Evolutionary conservation across 2,113 vertebrate species (phyloP).

Genomic region (Aramus guarauna): DNA sequence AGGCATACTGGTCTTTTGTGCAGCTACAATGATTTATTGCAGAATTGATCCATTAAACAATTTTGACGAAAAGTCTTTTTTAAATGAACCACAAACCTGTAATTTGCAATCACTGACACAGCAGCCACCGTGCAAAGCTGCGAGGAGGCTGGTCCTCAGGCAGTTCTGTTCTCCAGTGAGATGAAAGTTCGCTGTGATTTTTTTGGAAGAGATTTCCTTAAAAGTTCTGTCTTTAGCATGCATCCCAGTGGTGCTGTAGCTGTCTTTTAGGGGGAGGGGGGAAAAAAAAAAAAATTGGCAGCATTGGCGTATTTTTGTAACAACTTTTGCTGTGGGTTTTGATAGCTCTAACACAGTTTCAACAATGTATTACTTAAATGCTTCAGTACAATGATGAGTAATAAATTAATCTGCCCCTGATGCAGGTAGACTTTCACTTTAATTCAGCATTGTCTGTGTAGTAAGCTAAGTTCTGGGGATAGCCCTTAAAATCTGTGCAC

Average conservation of each 20-base stretch:
- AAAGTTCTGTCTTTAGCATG: background rate
- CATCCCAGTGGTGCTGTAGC: background rate
- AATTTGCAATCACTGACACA: background rate
- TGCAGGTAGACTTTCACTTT: background rate
- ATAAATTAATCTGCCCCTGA: background rate
- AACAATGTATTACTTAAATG: background rate
- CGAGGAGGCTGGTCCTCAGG: background rate
- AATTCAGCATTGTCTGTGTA: background rate
- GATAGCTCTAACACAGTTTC: background rate
- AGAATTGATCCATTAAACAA: background rate
- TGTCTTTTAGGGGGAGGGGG: background rate
- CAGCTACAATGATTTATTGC: background rate
- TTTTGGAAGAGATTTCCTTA: background rate
- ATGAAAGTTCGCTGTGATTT: background rate
- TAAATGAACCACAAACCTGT: background rate
- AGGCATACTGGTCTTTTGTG: accelerated
- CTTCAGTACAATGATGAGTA: accelerated
- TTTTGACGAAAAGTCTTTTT: background rate
- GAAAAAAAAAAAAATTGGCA: background rate
- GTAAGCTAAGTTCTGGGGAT: background rate
- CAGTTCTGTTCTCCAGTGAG: background rate
- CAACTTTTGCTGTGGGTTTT: background rate
- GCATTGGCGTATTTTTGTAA: background rate
- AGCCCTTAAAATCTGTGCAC: accelerated
- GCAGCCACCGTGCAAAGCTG: background rate